Evolutionary conservation across 92 coral and sea anemone genomes (phyloP), one percentile per base, ranked within the genome.

Genomic region (Palythoa grandiflora): DNA sequence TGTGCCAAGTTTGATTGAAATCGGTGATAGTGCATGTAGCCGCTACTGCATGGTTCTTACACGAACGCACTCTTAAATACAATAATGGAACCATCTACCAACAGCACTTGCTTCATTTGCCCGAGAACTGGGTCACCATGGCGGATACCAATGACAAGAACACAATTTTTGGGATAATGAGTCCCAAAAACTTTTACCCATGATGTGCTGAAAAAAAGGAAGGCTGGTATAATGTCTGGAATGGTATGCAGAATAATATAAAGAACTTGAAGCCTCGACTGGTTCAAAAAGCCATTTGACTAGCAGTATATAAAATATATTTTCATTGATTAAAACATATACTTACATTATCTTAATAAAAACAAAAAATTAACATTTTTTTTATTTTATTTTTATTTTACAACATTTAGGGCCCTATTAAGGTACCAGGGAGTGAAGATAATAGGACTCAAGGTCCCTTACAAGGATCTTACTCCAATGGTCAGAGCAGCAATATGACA

Each of bases 111-210:
- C 19, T 76, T 61, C 54, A 90, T 35, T 59, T 77, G 78, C n/a
- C 89, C 89, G 71, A 89, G 73, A 20, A 75, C 74, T 7, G 92
- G 92, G 10, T 77, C 57, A 53, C 92, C 92, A 84, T 89, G 84
- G 53, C 37, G 35, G 21, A 85, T 52, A 59, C 92, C 92, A 84
- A 88, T 85, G 52, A 89, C 85, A 78, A 89, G 76, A 60, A 85
- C 89, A 77, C 77, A 89, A 9, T 73, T 83, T 50, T 38, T 73
- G 60, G 68, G 12, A 73, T 88, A 88, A 54, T 72, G 84, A 61
- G 91, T 88, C 51, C 91, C 91, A 71, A 68, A 72, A 72, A 80
- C 87, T 71, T 89, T 83, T 9, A 84, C 84, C 91, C 91, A 83
- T 5, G 84, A 83, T 74, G 91, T 39, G 35, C 88, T 89, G 84